A percentile compares a stretch with the other conserved stretches of the same genome.
These are phyloP conservation scores for Clarias fuscus DNA, from an alignment of 2,797 vertebrate species.

Conservation along the genomic window DNA sequence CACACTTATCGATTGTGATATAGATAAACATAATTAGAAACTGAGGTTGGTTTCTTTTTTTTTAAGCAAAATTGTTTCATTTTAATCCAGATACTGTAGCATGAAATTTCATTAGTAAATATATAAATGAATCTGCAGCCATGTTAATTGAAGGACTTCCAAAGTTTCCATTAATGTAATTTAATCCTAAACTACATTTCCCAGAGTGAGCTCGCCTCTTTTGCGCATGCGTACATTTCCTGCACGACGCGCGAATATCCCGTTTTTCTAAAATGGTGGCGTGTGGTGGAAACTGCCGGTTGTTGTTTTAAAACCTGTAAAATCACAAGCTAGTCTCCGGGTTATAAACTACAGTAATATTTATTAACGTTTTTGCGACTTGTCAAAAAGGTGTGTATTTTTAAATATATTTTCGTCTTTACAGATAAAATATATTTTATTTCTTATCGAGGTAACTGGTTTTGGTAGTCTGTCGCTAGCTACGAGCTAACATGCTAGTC, in stretches of 20 bases:
- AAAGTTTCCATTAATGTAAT: too few relatives aligned
- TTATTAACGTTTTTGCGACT: not conserved
- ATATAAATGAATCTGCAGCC: not conserved
- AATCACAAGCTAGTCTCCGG: not conserved
- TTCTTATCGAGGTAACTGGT: not conserved
- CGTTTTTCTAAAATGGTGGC: conserved; percentile 76
- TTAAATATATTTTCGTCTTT: not conserved
- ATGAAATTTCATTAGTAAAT: not conserved
- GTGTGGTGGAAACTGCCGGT: conserved; percentile 54
- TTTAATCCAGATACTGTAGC: not conserved
- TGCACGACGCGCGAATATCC: conserved; percentile 62
- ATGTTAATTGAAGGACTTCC: not conserved
- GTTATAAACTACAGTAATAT: not conserved
- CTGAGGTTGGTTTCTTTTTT: not conserved
- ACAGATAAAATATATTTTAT: not conserved
- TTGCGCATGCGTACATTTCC: conserved; percentile 58
- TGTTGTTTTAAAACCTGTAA: conserved; percentile 16
- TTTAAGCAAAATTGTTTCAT: not conserved
- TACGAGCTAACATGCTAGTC: conserved; percentile 13
- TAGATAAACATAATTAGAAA: not conserved
- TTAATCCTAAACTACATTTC: conserved; percentile 40
- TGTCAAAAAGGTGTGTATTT: conserved; percentile 37
- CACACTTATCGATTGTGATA: not conserved
- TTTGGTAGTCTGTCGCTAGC: not conserved
- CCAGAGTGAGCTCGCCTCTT: not conserved